phyloP scores from a whole-genome alignment of 2,888 invertebrate species.

The Tipula helvola region DNA sequence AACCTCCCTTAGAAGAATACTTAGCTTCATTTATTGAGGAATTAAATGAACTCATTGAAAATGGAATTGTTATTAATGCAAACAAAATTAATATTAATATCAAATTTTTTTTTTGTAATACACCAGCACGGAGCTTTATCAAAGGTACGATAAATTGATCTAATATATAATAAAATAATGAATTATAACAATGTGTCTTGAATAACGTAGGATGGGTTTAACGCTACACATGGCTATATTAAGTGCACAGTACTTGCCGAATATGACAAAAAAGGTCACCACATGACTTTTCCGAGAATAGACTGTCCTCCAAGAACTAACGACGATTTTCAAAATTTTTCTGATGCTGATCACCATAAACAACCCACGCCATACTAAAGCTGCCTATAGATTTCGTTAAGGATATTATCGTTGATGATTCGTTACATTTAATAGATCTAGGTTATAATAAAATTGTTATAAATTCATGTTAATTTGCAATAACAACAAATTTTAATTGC shows the following conservation, averaged over 20 bases:
- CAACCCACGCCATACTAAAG: slow-evolving; percentile 6
- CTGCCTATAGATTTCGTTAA: slow-evolving; percentile 19
- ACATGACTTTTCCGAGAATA: slow-evolving; percentile 17
- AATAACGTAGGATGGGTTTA: slow-evolving; percentile 15
- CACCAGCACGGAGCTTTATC: not conserved
- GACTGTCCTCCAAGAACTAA: too few relatives aligned
- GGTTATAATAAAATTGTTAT: slow-evolving; percentile 5
- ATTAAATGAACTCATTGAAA: not conserved
- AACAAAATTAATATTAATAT: not conserved
- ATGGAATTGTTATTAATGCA: not conserved
- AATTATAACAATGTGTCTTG: too few relatives aligned
- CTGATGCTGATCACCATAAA: too few relatives aligned
- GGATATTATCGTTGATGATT: slow-evolving; percentile 19
- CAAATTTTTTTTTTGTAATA: slow-evolving; percentile 9
- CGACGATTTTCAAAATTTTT: too few relatives aligned
- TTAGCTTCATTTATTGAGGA: not conserved
- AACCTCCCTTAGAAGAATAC: not conserved
- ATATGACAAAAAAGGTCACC: slow-evolving; percentile 17
- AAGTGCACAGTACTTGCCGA: too few relatives aligned
- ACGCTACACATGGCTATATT: slow-evolving; percentile 18
- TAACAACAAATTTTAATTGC: too few relatives aligned
- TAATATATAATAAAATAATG: too few relatives aligned
- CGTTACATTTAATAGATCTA: slow-evolving; percentile 19
- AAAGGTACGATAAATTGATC: too few relatives aligned
- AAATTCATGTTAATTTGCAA: too few relatives aligned